phyloP scores from a whole-genome alignment of 2,888 invertebrate genomes.

The Sesamia inferens region DNA sequence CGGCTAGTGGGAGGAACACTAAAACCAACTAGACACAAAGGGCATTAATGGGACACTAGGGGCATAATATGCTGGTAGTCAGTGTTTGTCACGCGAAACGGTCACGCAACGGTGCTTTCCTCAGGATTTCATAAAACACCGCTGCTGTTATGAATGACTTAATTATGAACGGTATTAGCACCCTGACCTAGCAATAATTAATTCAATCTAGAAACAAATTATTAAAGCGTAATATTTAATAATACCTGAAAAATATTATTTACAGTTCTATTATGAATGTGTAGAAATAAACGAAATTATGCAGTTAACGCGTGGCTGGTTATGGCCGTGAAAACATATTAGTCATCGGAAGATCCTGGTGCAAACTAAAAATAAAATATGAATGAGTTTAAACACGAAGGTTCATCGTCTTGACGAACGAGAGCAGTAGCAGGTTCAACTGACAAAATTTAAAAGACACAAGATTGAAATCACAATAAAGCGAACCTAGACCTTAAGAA shows the following conservation, averaged over 20 bases:
- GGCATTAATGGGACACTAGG: slow-evolving; percentile 78
- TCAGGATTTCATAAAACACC: slow-evolving; percentile 74
- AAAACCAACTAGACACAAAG: slow-evolving; percentile 77
- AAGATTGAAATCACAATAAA: slow-evolving; percentile 54
- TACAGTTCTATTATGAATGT: slow-evolving; percentile 14
- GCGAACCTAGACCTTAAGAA: slow-evolving; percentile 66
- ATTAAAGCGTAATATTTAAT: slow-evolving; percentile 16
- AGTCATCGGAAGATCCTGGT: slow-evolving; percentile 59
- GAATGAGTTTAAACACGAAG: slow-evolving; percentile 46
- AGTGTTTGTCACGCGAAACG: slow-evolving; percentile 81
- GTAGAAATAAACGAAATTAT: slow-evolving; percentile 43
- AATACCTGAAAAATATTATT: background rate
- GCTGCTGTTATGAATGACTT: slow-evolving; percentile 74
- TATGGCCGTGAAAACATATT: slow-evolving; percentile 53
- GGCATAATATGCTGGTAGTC: slow-evolving; percentile 71
- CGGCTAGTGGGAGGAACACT: slow-evolving; percentile 68
- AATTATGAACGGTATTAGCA: slow-evolving; percentile 62
- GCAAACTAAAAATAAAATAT: slow-evolving; percentile 54
- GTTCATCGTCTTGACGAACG: slow-evolving; percentile 43
- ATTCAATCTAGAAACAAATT: slow-evolving; percentile 31
- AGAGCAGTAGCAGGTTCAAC: slow-evolving; percentile 51
- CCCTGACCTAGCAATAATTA: slow-evolving; percentile 42
- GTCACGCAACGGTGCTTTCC: slow-evolving; percentile 83
- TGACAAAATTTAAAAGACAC: slow-evolving; percentile 43
- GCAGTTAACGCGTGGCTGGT: slow-evolving; percentile 47